Conservation (phyloP, 2,113 vertebrate species). For the Urocynchramus pylzowi region DNA sequence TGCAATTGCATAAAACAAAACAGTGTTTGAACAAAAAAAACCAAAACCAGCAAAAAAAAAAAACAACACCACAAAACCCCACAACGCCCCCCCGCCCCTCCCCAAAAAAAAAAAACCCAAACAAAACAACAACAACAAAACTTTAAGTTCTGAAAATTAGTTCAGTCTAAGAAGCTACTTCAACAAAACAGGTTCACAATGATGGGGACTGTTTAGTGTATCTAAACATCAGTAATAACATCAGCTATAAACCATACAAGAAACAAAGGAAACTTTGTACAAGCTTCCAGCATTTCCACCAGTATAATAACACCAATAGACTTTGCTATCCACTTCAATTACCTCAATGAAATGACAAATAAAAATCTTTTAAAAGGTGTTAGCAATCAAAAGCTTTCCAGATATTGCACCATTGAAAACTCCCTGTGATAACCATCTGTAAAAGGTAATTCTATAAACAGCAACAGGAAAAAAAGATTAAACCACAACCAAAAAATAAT, state of each 20-base stretch:
- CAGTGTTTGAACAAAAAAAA: background rate
- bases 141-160: background rate
- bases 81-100: too few relatives aligned
- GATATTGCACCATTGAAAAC: background rate
- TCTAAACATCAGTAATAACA: background rate
- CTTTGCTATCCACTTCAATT: background rate
- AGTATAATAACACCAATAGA: background rate
- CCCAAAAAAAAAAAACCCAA: background rate
- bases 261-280: background rate
- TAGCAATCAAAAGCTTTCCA: background rate
- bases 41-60: background rate
- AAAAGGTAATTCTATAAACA: background rate
- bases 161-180: background rate
- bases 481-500: fast-evolving
- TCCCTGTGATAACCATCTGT: background rate
- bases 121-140: background rate
- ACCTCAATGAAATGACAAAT: background rate
- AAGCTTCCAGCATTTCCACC: background rate
- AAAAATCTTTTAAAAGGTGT: background rate
- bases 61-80: background rate
- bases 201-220: background rate
- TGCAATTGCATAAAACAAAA: background rate
- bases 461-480: background rate
- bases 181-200: background rate
- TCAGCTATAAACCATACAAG: background rate